A percentile compares a stretch with the other conserved stretches of the same genome.
phyloP scores from a whole-genome alignment of 2,113 vertebrate species.

The Psittacula cyanocephala region DNA sequence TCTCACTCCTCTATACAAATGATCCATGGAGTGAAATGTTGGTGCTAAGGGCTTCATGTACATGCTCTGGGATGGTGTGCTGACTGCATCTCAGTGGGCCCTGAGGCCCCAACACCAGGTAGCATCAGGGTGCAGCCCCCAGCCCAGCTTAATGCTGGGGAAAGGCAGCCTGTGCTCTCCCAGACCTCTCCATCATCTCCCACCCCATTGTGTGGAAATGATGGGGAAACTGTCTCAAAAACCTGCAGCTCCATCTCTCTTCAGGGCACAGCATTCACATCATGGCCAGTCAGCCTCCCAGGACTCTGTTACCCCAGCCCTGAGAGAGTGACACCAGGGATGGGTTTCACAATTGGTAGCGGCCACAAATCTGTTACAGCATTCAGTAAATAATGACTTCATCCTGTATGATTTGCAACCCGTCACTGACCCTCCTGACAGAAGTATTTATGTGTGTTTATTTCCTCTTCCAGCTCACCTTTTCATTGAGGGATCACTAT shows the following conservation, averaged over 20 bases:
- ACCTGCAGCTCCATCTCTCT: background rate
- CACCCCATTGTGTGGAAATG: rapidly evolving
- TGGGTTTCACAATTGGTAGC: background rate
- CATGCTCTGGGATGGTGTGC: background rate
- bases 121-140: background rate
- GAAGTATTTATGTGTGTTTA: background rate
- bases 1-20: background rate
- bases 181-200: background rate
- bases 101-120: rapidly evolving
- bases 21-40: rapidly evolving
- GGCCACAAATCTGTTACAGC: background rate
- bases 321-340: rapidly evolving
- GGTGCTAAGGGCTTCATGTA: background rate
- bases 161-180: background rate
- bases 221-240: background rate
- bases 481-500: background rate
- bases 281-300: background rate
- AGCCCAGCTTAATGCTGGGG: background rate
- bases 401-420: background rate
- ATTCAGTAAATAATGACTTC: background rate
- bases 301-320: background rate
- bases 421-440: background rate
- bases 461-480: background rate
- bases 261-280: rapidly evolving
- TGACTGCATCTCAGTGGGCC: rapidly evolving